Percentiles rank a stretch among this genome's conserved stretches.
These are phyloP conservation scores for Apodemia zela DNA, from an alignment of 2,888 invertebrate species.

Conservation along the genomic window DNA sequence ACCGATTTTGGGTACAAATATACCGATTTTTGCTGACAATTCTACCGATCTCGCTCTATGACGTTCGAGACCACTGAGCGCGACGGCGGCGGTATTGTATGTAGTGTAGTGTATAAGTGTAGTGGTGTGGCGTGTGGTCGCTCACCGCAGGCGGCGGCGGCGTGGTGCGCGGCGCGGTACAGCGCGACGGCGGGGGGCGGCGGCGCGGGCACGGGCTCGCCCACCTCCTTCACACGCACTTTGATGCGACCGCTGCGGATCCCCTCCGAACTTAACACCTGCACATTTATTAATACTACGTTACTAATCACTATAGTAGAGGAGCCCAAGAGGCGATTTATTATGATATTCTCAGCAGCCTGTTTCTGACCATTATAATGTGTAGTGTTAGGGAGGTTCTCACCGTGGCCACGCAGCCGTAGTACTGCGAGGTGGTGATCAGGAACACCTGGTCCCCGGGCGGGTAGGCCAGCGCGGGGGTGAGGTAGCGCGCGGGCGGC, in stretches of 20 bases:
- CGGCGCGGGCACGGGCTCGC: slow-evolving; percentile 73
- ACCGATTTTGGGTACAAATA: no score
- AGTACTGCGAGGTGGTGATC: slow-evolving; percentile 88
- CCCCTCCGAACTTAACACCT: slow-evolving; percentile 80
- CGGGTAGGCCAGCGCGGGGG: slow-evolving; percentile 81
- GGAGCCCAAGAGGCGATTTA: no score
- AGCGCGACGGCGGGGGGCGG: slow-evolving; percentile 45
- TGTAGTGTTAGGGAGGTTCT: no score
- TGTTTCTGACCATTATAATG: no score
- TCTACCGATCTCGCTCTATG: no score
- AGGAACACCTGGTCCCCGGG: slow-evolving; percentile 84
- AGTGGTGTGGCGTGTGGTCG: no score
- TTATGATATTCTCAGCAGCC: no score
- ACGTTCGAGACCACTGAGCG: slow-evolving; percentile 5
- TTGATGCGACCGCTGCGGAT: slow-evolving; percentile 81
- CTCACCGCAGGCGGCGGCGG: slow-evolving; percentile 80
- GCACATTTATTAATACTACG: neutral
- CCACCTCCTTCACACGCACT: slow-evolving; percentile 69
- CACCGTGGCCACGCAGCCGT: slow-evolving; percentile 90
- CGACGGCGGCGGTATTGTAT: no score
- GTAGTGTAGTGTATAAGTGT: no score
- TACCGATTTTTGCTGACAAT: no score
- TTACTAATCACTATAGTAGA: no score
- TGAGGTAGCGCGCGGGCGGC: slow-evolving; percentile 43
- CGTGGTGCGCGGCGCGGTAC: slow-evolving; percentile 79